phyloP scores from a whole-genome alignment of 1,140 invertebrate species.

The Neotoxoptera formosana region DNA sequence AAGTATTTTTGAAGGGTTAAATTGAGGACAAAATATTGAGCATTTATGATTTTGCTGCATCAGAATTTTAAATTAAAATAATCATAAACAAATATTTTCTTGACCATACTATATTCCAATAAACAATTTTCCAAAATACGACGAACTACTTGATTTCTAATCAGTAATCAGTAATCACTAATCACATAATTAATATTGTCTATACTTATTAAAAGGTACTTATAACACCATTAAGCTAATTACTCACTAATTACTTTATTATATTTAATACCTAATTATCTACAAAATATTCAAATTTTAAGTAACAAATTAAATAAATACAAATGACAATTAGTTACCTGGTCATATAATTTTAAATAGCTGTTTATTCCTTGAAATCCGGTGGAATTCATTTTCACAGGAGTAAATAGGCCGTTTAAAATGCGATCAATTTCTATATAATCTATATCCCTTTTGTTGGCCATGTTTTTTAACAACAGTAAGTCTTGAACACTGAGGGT shows the following conservation, averaged over 20 bases:
- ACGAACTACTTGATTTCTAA: neutral
- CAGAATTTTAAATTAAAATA: neutral
- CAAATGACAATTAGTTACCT: neutral
- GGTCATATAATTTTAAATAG: neutral
- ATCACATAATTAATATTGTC: neutral
- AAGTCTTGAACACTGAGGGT: conserved; percentile 28
- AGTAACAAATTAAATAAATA: neutral
- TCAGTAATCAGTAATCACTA: neutral
- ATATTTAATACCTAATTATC: neutral
- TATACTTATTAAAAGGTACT: neutral
- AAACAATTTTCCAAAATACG: too few relatives aligned
- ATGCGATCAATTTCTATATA: conserved; percentile 44
- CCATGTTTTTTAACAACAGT: neutral
- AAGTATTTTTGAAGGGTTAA: too few relatives aligned
- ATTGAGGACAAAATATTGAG: too few relatives aligned
- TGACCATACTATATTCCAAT: too few relatives aligned
- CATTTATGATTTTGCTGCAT: neutral
- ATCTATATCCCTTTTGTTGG: neutral
- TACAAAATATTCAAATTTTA: neutral
- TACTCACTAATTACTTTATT: neutral
- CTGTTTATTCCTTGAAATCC: neutral
- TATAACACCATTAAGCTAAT: neutral
- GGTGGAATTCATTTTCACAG: too few relatives aligned
- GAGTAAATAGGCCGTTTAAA: conserved; percentile 27
- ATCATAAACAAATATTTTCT: too few relatives aligned